These are phyloP conservation scores for Scortum barcoo DNA, from an alignment of 2,113 vertebrate genomes.

Conservation along the genomic window DNA sequence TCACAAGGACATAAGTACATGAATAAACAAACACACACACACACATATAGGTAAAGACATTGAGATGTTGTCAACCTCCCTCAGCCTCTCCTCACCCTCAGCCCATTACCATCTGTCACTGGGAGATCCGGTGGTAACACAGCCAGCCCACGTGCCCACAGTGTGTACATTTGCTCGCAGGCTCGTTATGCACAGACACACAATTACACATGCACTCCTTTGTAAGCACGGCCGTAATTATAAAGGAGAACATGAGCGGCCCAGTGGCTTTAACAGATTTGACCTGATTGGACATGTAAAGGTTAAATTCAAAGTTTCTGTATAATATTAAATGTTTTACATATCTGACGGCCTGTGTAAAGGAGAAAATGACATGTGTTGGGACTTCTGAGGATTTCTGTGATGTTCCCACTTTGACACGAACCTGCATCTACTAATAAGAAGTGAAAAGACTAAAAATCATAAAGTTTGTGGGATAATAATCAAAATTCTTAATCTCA, in stretches of 20 bases:
- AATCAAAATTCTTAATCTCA: background rate
- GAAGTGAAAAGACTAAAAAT: background rate
- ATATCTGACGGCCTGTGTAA: slow-evolving; percentile 1
- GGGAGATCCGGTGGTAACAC: slow-evolving; percentile 65
- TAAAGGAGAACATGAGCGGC: slow-evolving; percentile 30
- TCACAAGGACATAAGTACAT: slow-evolving; percentile 49
- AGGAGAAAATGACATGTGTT: background rate
- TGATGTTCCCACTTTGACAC: background rate
- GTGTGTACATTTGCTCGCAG: slow-evolving; percentile 48
- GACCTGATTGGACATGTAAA: slow-evolving; percentile 31
- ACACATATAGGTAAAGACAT: slow-evolving; percentile 45
- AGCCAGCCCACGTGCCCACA: slow-evolving; percentile 35
- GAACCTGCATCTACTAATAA: background rate
- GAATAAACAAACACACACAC: slow-evolving; percentile 12
- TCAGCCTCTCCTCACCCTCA: slow-evolving; percentile 67
- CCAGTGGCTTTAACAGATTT: slow-evolving; percentile 28
- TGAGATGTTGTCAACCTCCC: slow-evolving; percentile 47
- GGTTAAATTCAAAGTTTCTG: slow-evolving; percentile 37
- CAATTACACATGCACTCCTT: slow-evolving; percentile 35
- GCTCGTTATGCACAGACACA: slow-evolving; percentile 63
- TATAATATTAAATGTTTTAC: background rate
- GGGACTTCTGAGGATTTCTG: background rate
- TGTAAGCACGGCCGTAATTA: slow-evolving; percentile 23
- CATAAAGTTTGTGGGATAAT: background rate
- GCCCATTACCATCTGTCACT: slow-evolving; percentile 80